Base-by-base conservation (phyloP, 2,113 vertebrate species). In the Climacteris rufus region DNA sequence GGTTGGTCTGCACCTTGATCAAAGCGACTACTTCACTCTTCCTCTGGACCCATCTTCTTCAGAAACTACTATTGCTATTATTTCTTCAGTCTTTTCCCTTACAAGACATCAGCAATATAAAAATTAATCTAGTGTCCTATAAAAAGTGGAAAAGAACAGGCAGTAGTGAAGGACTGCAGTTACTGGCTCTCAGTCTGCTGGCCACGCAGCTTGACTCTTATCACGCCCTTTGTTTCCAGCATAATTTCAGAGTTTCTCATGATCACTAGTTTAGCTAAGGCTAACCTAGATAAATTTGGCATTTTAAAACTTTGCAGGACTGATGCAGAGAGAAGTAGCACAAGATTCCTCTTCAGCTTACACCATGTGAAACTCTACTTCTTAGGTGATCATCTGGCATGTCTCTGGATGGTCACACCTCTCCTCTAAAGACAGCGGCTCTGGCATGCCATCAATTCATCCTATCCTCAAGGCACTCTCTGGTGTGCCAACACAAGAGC, bases 151-250 rank as follows among this genome's bases (percentile, higher is more conserved):
- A 64, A 74, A 91, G 60, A 74, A 63, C 13, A 72, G 60, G n/a
- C 54, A 80, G 49, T 42, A 66, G 18, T 2, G 10, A 83, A 89
- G n/a, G 33, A 31, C 22, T 90, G 37, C 28, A 61, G 69, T 18
- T 39, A 40, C 39, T 47, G 53, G 37, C n/a, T 45, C 57, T 71
- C 16, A n/a, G 33, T 40, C 70, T 90, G 53, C 50, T 33, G 30
- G 15, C 42, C 39, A 45, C 1, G 6, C 59, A 59, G 50, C 47
- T 60, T 7, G 0, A 61, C 42, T 87, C 19, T 78, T 27, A 13
- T 0, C 30, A 23, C 1, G 17, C 17, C 40, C 49, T n/a, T 66
- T 28, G 28, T 44, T 76, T 54, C 49, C 2, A 1, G 30, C 12
- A 63, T 6, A 37, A 13, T 68, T 76, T 16, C 23, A 27, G 28